Percentiles rank a stretch among this genome's conserved stretches.
Evolutionary conservation across 2,113 vertebrate genomes (phyloP).

Genomic region (Zingel zingel): DNA sequence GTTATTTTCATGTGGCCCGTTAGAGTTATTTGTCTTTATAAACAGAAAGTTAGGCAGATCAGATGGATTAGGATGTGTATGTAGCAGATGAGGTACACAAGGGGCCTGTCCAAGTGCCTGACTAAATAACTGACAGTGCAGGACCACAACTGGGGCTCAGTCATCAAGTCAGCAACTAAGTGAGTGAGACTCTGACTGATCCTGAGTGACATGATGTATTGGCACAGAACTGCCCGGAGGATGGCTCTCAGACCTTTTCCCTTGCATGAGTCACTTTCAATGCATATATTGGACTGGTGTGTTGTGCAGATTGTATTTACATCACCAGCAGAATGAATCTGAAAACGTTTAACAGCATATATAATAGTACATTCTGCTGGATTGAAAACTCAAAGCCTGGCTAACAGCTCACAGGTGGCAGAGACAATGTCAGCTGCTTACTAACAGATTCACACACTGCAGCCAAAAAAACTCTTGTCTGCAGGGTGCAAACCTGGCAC

Average conservation of each 20-base stretch:
- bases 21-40: constrained; percentile 39
- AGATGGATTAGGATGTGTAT: constrained; percentile 43
- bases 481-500: constrained; percentile 58
- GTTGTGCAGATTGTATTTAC: constrained; percentile 37
- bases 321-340: constrained; percentile 45
- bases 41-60: constrained; percentile 47
- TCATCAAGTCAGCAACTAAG: constrained; percentile 67
- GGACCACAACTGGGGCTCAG: constrained; percentile 42
- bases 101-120: constrained; percentile 58
- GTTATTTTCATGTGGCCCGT: constrained; percentile 30
- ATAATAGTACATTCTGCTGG: constrained; percentile 39
- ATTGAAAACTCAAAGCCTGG: not conserved
- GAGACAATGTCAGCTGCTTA: constrained; percentile 41
- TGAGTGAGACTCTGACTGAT: constrained; percentile 74
- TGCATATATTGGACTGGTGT: constrained; percentile 50
- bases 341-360: constrained; percentile 58
- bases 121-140: constrained; percentile 64
- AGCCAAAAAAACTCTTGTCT: constrained; percentile 65
- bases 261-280: constrained; percentile 45
- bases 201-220: constrained; percentile 68
- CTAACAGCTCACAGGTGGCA: constrained; percentile 56
- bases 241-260: constrained; percentile 61
- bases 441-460: constrained; percentile 43
- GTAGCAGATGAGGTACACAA: constrained; percentile 51
- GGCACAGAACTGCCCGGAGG: constrained; percentile 49